Base-by-base conservation (phyloP, 1,140 invertebrate species). In the Dendroctonus valens region DNA sequence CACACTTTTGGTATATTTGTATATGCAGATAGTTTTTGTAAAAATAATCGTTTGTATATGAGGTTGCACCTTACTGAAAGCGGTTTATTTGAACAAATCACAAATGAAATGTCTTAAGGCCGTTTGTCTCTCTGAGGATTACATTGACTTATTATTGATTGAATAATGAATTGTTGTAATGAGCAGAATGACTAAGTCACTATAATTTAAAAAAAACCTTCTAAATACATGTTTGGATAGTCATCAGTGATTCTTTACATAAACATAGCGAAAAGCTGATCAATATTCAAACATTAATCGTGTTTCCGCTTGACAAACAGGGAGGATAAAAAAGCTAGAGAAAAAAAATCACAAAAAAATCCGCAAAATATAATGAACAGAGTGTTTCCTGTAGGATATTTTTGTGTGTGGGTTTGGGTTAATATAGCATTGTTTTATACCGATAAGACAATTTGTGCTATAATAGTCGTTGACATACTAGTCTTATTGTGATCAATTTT, bases 81-180 rank as follows among this genome's bases (percentile, higher is more conserved):
- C 59, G 61, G 26, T 38, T 58, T 39, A 12, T 71, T 69, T 63
- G 49, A 26, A 58, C 54, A 41, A 41, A 54, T 65, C 69, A 73
- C 69, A 69, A 67, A 72, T 77, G 76, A 77, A 78, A 75, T 76
- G 76, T 76, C 77, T 77, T 77, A 73, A 73, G 73, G 77, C 72
- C 75, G 74, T 76, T 74, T 75, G 77, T 77, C 76, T 77, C 70
- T 73, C 76, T 77, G 74, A 75, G 26, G 26, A 26, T 26, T 26
- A 26, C 26, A 26, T 26, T 26, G 26, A 26, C 26, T 26, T 26
- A 26, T 26, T 26, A 26, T 26, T 26, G 26, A 26, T 26, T 26
- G 26, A 26, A 26, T 26, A 26, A 26, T 26, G 26, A 26, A 26
- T 26, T 26, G 26, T 26, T 26, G 26, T 26, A 26, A 26, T 26